A percentile compares a stretch with the other conserved stretches of the same genome.
These are phyloP conservation scores for Sussaba pulchella DNA, from an alignment of 2,888 invertebrate genomes.

Conservation along the genomic window DNA sequence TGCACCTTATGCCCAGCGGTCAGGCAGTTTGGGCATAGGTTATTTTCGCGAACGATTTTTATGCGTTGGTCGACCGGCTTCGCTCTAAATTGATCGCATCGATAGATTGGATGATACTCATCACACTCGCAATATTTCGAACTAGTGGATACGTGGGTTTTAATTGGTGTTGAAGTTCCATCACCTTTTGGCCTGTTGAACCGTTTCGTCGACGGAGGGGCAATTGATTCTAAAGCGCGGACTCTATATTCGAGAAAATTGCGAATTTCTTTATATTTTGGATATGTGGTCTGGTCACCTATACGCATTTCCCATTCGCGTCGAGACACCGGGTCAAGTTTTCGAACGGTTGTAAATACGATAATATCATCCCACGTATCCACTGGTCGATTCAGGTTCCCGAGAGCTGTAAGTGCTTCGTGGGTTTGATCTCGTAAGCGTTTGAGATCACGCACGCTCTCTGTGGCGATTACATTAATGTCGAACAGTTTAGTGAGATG, in stretches of 20 bases:
- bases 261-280: slow-evolving; percentile 1
- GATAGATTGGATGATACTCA: background rate
- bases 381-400: slow-evolving; percentile 30
- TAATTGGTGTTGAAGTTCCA: background rate
- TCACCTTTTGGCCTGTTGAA: background rate
- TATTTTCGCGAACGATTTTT: background rate
- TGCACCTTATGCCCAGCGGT: background rate
- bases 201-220: background rate
- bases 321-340: slow-evolving; percentile 43
- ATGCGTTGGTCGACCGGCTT: slow-evolving; percentile 3
- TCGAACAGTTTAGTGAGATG: slow-evolving; percentile 11
- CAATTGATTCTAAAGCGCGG: slow-evolving; percentile 2
- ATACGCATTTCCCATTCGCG: slow-evolving; percentile 56
- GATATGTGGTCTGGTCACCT: background rate
- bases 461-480: slow-evolving; percentile 25
- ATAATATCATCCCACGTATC: slow-evolving; percentile 52
- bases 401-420: slow-evolving; percentile 24
- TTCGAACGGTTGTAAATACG: slow-evolving; percentile 33
- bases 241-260: slow-evolving; percentile 11
- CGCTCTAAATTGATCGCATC: slow-evolving; percentile 1
- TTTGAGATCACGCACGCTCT: slow-evolving; percentile 26
- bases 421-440: slow-evolving; percentile 39
- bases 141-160: slow-evolving; percentile 10
- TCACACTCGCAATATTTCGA: slow-evolving; percentile 10
- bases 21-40: slow-evolving; percentile 14